These are phyloP conservation scores for Zosterops lateralis DNA, from an alignment of 2,113 vertebrate species.

Conservation along the genomic window DNA sequence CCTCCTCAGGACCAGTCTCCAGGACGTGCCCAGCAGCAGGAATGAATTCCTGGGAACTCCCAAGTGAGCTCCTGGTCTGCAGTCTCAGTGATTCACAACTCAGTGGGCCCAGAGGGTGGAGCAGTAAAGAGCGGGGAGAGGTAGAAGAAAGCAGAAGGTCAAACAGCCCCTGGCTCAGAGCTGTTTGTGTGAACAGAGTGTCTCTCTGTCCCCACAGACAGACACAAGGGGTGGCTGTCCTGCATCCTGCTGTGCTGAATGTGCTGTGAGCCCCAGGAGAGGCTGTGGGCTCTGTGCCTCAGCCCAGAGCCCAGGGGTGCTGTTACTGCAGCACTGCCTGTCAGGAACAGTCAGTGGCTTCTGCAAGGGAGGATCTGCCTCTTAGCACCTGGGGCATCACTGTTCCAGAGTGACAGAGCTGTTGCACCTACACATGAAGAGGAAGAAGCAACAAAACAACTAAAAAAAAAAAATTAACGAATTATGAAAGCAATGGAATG, in stretches of 20 bases:
- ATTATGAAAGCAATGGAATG: conserved; percentile 46
- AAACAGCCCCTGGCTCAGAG: neutral
- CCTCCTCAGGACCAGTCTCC: neutral
- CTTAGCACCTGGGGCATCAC: neutral
- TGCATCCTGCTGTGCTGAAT: neutral
- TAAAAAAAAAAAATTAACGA: neutral
- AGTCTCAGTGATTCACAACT: neutral
- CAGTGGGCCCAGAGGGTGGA: neutral
- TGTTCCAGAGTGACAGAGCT: neutral
- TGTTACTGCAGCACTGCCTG: neutral
- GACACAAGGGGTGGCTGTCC: neutral
- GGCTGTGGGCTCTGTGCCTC: neutral
- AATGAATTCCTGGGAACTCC: neutral
- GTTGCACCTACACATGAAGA: neutral
- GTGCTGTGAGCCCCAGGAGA: neutral
- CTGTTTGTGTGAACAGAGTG: neutral
- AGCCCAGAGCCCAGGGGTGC: neutral
- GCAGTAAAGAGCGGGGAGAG: neutral
- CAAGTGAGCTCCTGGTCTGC: neutral
- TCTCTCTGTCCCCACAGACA: neutral
- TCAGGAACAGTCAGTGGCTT: neutral
- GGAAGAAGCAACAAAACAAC: conserved; percentile 12
- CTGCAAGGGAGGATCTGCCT: neutral
- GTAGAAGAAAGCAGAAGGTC: conserved; percentile 18
- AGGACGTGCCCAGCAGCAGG: neutral